phyloP scores from a whole-genome alignment of 2,113 vertebrate genomes.

The Gopherus evgoodei region DNA sequence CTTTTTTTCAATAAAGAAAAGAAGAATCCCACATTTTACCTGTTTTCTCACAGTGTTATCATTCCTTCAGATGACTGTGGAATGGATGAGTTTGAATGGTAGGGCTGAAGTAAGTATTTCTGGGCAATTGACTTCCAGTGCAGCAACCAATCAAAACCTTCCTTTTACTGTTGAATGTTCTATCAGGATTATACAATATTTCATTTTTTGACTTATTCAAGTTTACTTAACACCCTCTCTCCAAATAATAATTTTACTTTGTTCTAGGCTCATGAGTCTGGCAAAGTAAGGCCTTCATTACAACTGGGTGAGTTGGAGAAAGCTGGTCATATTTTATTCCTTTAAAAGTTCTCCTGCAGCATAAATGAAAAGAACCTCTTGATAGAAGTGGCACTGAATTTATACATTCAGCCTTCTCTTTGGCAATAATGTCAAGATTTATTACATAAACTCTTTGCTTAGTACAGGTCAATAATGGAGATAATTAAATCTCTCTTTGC shows the following conservation, averaged over 20 bases:
- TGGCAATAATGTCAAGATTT: constrained; percentile 57
- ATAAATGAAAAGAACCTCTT: background rate
- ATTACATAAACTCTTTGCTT: constrained; percentile 39
- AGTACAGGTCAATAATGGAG: constrained; percentile 54
- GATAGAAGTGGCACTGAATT: constrained; percentile 37
- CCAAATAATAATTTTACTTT: constrained; percentile 31
- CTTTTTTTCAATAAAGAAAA: constrained; percentile 18
- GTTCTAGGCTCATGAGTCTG: background rate
- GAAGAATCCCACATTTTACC: constrained; percentile 43
- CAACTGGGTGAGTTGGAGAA: constrained; percentile 5
- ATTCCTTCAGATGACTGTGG: constrained; percentile 16
- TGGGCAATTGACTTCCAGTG: background rate
- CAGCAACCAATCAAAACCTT: background rate
- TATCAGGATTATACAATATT: background rate
- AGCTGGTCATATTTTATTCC: constrained; percentile 49
- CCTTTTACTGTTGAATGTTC: background rate
- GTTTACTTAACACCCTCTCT: background rate
- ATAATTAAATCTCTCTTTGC: constrained; percentile 66
- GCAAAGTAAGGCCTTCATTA: constrained; percentile 1
- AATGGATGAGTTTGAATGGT: constrained; percentile 14
- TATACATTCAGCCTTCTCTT: constrained; percentile 32
- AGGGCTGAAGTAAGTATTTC: constrained; percentile 19
- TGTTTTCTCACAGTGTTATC: constrained; percentile 34
- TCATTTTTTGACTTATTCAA: constrained; percentile 35
- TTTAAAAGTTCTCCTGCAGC: constrained; percentile 45